Base-by-base conservation (phyloP, 2,888 invertebrate species). In the Ceraclea dissimilis region DNA sequence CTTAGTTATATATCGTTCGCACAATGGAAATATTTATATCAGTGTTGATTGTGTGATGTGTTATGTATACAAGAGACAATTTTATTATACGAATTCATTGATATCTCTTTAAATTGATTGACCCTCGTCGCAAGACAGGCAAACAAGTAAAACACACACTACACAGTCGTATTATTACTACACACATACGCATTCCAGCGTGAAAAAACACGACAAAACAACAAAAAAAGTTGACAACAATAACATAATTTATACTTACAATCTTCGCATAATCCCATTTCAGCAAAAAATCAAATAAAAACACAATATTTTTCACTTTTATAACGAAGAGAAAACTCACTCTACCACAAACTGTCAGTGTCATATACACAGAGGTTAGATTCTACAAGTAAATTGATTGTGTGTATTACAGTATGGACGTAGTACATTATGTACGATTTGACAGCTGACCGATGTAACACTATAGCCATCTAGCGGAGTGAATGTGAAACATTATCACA, bases 241-340 rank as follows among this genome's bases (percentile, higher is more conserved):
- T 13, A 47, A 48, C 21, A 17, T 44, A 47, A 26, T 13, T 31
- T 49, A 19, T 39, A 50, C 57, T 57, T 43, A 57, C 57, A 48
- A 43, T 57, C 57, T 53, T 57, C 57, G 46, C 57, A 57, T 17
- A 57, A 47, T 49, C 57, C 57, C 57, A 57, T 57, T 33, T 18
- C 31, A 11, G 20, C 48, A 43, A 17, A 56, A 57, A 21, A 20
- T 39, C 26, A 10, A 39, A n/a, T 19, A 33, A 21, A 57, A 52
- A 52, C 56, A 57, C 56, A 17, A 33, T 17, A 48, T 47, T 48
- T 51, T 22, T 16, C 52, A 56, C 47, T 52, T 47, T 43, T 47
- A 47, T 47, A 47, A 48, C 39, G 39, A 8, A 48, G 52, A 52
- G 48, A 51, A 57, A 51, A 52, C 22, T 33, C 33, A 46, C 16